Evolutionary conservation across 2,113 vertebrate species (phyloP), one percentile per base, ranked within the genome.

Genomic region (Semicossyphus pulcher): DNA sequence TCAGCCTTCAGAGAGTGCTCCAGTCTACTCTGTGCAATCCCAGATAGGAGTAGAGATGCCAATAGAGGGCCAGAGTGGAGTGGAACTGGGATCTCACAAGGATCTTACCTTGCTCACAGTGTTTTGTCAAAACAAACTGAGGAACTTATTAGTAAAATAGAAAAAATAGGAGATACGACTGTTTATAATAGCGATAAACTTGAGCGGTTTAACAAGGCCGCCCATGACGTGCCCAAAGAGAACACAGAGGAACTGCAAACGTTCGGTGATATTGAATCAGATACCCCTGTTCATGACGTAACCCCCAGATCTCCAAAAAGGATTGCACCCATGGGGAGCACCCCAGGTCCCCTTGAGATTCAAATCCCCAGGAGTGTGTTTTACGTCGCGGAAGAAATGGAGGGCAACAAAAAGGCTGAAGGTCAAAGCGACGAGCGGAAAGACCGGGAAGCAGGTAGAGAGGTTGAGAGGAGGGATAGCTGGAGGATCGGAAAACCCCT

Each of bases 311-410:
- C 71, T 48, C 85, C 80, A 0, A 86, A 80, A 79, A 79, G 32
- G 28, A 69, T 57, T 2, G 1, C 58, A 10, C 34, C 79, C 6
- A 32, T 51, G 4, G 83, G 68, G 34, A 54, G 47, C 18, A 8
- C 47, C 18, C 28, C 48, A 16, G 54, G 28, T 8, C 49, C 71
- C 0, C 34, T 83, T 0, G 87, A 92, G 53, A 80, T 92, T 39
- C 83, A 86, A 25, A 91, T 93, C 48, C 93, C 91, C 21, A 88
- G 87, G 71, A 83, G 87, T 25, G 91, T 92, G 49, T 94, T 94
- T 85, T 94, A 92, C 5, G 87, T 93, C 20, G 91, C 83, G 0
- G 90, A 91, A 29, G 86, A 91, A 31, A 60, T 69, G 44, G 25
- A 45, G 8, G 81, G 88, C 2, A 84, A 31, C 16, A 81, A 66